Evolutionary conservation across 2,113 vertebrate species (phyloP).

Genomic region (Bettongia penicillata): DNA sequence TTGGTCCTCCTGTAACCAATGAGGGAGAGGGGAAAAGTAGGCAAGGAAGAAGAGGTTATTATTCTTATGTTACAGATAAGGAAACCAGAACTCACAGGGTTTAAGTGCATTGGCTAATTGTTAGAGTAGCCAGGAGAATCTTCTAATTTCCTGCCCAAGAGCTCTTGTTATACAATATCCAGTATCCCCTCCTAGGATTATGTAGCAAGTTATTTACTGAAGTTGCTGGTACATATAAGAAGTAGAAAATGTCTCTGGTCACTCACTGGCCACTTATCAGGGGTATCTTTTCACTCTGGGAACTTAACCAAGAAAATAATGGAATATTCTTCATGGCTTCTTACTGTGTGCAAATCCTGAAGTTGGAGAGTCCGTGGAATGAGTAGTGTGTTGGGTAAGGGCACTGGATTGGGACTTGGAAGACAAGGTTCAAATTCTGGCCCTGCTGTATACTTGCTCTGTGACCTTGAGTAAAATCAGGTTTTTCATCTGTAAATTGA

Average conservation of each 20-base stretch:
- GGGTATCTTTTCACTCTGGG: background rate
- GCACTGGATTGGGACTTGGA: background rate
- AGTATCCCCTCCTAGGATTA: background rate
- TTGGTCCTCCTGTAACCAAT: background rate
- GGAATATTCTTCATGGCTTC: background rate
- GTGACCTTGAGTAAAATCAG: background rate
- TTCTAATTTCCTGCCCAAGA: background rate
- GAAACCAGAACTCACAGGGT: background rate
- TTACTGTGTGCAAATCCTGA: background rate
- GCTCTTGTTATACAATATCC: background rate
- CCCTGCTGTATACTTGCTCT: background rate
- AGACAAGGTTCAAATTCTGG: background rate
- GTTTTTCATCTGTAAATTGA: background rate
- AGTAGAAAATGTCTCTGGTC: background rate
- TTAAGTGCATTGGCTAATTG: background rate
- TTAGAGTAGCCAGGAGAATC: background rate
- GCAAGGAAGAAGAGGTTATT: background rate
- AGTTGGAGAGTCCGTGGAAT: background rate
- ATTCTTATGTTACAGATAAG: background rate
- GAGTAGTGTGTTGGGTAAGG: background rate
- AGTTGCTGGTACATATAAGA: background rate
- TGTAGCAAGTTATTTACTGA: background rate
- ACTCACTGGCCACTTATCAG: background rate
- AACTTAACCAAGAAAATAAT: background rate
- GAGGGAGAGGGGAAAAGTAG: background rate